Evolutionary conservation across 1,140 invertebrate species (phyloP), one percentile per base, ranked within the genome.

Genomic region (Zelostemma sp.): DNA sequence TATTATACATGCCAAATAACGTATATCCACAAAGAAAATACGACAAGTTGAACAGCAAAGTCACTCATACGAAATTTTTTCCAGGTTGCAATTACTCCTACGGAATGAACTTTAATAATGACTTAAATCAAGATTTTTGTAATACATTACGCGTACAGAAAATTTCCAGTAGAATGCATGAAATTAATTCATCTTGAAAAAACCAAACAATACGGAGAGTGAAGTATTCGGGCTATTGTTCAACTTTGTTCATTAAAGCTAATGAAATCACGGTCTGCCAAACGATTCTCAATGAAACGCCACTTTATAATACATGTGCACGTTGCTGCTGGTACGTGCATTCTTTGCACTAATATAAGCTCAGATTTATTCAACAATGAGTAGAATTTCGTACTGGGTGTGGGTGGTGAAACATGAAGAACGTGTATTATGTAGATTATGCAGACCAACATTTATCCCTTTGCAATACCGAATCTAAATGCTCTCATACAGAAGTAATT

Each of bases 391-490:
- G 31, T 38, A 38, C 16, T 40, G 57, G 25, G 41, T 43, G 57
- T 67, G 51, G 46, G 55, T 46, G 64, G 57, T 57, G 57, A 61
- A 61, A 68, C 58, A 61, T 57, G 64, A 67, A 67, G 64, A 68
- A 68, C 60, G 64, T 51, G 61, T 61, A 61, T 68, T 68, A 68
- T 68, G 64, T 48, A 68, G 58, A 68, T 68, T 68, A 61, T 65
- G 58, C 58, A 61, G 46, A 61, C 38, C 56, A 53, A 61, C 64
- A 49, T 46, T 56, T 40, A 4, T 41, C 12, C 45, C 28, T 45
- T 56, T 35, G 51, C 21, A 43, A n/a, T n/a, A n/a, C n/a, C n/a
- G n/a, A n/a, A n/a, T n/a, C n/a, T n/a, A n/a, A n/a, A n/a, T n/a
- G n/a, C n/a, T n/a, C n/a, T n/a, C n/a, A n/a, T 28, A 28, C 25